A percentile compares a stretch with the other conserved stretches of the same genome.
These are phyloP conservation scores for Micromussa lordhowensis DNA, from an alignment of 92 coral and sea anemone genomes.

Conservation along the genomic window DNA sequence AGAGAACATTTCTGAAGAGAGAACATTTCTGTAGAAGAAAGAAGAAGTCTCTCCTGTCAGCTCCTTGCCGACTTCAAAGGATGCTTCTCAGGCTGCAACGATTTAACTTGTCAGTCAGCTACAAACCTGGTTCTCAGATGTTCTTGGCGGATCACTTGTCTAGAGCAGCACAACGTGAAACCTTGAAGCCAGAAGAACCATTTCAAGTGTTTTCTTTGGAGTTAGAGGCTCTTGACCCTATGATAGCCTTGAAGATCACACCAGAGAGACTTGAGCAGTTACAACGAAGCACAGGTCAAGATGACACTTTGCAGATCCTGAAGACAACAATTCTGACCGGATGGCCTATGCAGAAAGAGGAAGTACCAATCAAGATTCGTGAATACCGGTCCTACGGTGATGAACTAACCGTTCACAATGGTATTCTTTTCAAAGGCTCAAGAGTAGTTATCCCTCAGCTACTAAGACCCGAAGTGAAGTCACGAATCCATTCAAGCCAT, in stretches of 20 bases:
- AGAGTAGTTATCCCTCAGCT: slow-evolving; percentile 44
- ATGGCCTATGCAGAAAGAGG: slow-evolving; percentile 32
- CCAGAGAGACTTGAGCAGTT: slow-evolving; percentile 43
- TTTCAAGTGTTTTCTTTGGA: slow-evolving; percentile 62
- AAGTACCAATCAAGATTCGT: slow-evolving; percentile 32
- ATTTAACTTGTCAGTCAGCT: slow-evolving; percentile 42
- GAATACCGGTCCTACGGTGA: slow-evolving; percentile 41
- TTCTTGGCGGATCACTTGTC: slow-evolving; percentile 59
- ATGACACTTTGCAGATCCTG: slow-evolving; percentile 41
- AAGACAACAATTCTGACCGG: slow-evolving; percentile 49
- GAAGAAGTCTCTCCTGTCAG: slow-evolving; percentile 48
- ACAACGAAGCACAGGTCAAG: slow-evolving; percentile 50
- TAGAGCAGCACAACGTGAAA: slow-evolving; percentile 53
- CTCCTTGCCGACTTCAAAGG: slow-evolving; percentile 46
- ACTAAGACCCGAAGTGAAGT: slow-evolving; percentile 29
- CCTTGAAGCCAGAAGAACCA: slow-evolving; percentile 27
- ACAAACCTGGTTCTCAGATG: slow-evolving; percentile 68
- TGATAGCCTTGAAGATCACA: slow-evolving; percentile 35
- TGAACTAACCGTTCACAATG: slow-evolving; percentile 41
- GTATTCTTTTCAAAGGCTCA: slow-evolving; percentile 14
- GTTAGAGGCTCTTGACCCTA: slow-evolving; percentile 31
- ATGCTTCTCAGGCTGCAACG: slow-evolving; percentile 50
- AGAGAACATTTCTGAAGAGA: slow-evolving; percentile 31
- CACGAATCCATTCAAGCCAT: slow-evolving; percentile 45
- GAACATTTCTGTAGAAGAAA: no score